These are phyloP conservation scores for Oxyura jamaicensis DNA, from an alignment of 2,113 vertebrate genomes.

Conservation along the genomic window DNA sequence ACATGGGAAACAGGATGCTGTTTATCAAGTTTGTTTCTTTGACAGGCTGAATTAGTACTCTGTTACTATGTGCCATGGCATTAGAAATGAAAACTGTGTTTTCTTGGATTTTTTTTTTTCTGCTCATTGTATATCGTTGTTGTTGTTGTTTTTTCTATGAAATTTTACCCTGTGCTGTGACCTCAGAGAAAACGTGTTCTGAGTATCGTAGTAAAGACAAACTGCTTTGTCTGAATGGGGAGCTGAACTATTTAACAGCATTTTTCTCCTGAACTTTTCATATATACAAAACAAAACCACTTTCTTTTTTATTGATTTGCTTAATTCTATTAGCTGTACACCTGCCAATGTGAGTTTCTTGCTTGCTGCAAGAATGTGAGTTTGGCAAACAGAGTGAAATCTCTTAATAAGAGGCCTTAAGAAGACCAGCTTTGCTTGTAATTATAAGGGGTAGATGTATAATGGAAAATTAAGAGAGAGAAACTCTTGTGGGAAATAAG, in stretches of 20 bases:
- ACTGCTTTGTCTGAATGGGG: not conserved
- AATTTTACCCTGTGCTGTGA: not conserved
- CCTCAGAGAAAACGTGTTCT: not conserved
- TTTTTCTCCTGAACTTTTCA: not conserved
- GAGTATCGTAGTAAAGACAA: not conserved
- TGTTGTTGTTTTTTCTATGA: not conserved
- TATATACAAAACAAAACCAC: not conserved
- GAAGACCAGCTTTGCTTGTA: not conserved
- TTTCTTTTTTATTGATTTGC: not conserved
- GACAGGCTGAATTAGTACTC: not conserved
- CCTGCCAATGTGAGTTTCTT: not conserved
- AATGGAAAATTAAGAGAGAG: not conserved
- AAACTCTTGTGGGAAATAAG: not conserved
- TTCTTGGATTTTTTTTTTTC: not conserved
- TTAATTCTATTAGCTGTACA: not conserved
- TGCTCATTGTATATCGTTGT: not conserved
- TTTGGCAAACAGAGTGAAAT: not conserved
- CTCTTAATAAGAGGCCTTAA: not conserved
- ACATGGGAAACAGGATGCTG: not conserved
- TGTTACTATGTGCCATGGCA: not conserved
- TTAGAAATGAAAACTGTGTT: not conserved
- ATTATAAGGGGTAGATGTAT: not conserved
- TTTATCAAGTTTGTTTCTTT: not conserved
- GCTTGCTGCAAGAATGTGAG: not conserved
- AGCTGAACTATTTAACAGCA: not conserved